Percentiles rank a stretch among this genome's conserved stretches.
These are phyloP conservation scores for Parauchenoglanis ngamensis DNA, from an alignment of 2,797 vertebrate species.

Conservation along the genomic window DNA sequence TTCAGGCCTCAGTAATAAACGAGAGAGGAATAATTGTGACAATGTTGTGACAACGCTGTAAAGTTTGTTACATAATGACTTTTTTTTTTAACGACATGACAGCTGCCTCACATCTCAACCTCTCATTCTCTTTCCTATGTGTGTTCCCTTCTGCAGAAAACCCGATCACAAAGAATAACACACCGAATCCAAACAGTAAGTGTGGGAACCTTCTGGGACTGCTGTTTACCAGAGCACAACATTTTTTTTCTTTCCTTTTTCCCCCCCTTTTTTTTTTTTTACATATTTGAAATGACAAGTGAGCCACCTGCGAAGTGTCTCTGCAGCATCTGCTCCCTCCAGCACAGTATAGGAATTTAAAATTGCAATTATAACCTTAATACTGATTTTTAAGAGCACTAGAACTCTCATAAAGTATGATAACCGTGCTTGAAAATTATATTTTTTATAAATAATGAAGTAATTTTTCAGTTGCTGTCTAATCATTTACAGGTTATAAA, in stretches of 20 bases:
- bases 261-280: slow-evolving; percentile 8
- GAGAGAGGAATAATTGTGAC: slow-evolving; percentile 2
- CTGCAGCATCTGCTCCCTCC: slow-evolving; percentile 28
- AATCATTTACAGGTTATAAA: not conserved
- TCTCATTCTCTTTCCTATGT: slow-evolving; percentile 27
- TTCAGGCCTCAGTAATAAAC: slow-evolving; percentile 33
- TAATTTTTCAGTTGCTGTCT: not conserved
- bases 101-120: slow-evolving; percentile 42
- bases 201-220: slow-evolving; percentile 54
- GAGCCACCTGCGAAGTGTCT: slow-evolving; percentile 23
- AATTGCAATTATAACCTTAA: slow-evolving; percentile 18
- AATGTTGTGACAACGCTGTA: slow-evolving; percentile 10
- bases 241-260: not conserved
- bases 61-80: not conserved
- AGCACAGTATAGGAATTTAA: slow-evolving; percentile 6
- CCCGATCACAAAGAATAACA: slow-evolving; percentile 82
- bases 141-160: slow-evolving; percentile 72
- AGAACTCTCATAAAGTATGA: not conserved
- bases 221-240: slow-evolving; percentile 12
- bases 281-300: slow-evolving; percentile 48
- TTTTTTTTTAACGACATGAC: not conserved
- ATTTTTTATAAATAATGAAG: not conserved
- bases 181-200: slow-evolving; percentile 80
- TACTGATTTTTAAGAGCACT: not conserved
- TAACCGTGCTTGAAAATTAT: not conserved